Base-by-base conservation (phyloP, 2,113 vertebrate species). In the Gasterosteus nipponicus region DNA sequence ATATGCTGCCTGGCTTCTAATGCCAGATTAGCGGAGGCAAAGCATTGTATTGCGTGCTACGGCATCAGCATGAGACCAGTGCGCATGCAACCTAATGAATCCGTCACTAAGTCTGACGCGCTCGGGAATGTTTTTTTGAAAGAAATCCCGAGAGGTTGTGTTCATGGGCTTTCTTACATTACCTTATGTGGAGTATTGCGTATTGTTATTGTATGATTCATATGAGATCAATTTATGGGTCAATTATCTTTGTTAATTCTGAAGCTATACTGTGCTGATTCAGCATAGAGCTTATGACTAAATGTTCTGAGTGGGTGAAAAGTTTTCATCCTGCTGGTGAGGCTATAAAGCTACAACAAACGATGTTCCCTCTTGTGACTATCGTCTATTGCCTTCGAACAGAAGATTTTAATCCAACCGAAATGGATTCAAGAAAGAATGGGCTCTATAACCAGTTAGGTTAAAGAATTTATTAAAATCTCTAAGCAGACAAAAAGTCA, bases 11-110 rank as follows among this genome's bases (percentile, higher is more conserved):
- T 74, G 78, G 81, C 69, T 91, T 90, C 80, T 83, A 84, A 87
- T 78, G 89, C 91, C 90, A 92, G 91, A 92, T 93, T 94, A 93
- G 91, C 66, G 73, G 86, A 83, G 87, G 90, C 83, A 77, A 84
- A 86, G 74, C 78, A 89, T 90, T 88, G 88, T 89, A 78, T 81
- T 81, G 81, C 77, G 60, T 81, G 78, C 79, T 75, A 81, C 54
- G 78, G 62, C 64, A 77, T 73, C 83, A 82, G 81, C 81, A 65
- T 69, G 81, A 80, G 79, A 80, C 62, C 76, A 69, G 54, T 65
- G 57, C 70, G 75, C 67, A 82, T 60, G 89, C 78, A 49, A 57
- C 39, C 73, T 89, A 81, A 90, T 91, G 79, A 87, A 91, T 83
- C 64, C 80, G 83, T 74, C 65, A 83, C 74, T 63, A 86, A 77